These are phyloP conservation scores for Agapornis canus DNA, from an alignment of 2,797 vertebrate genomes.

Conservation along the genomic window DNA sequence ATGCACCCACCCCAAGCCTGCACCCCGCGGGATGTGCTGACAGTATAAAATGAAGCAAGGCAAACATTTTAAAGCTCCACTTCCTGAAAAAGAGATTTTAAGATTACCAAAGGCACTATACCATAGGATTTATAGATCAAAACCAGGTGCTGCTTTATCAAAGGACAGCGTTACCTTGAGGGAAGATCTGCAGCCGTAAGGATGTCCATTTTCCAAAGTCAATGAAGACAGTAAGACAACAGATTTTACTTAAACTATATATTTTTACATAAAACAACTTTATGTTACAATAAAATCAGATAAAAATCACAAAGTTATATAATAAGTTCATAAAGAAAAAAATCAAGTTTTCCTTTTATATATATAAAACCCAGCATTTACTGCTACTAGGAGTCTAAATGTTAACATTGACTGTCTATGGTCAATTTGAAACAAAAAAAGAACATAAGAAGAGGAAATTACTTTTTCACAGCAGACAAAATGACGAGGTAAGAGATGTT, in stretches of 20 bases:
- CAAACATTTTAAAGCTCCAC: neutral
- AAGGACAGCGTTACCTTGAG: neutral
- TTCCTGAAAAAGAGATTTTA: neutral
- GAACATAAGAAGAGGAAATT: neutral
- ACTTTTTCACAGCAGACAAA: conserved; percentile 62
- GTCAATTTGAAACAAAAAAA: neutral
- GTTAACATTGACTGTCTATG: conserved; percentile 33
- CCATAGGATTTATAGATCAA: neutral
- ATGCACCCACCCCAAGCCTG: neutral
- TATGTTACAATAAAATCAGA: conserved; percentile 86
- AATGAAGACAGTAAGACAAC: conserved; percentile 13
- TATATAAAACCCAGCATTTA: conserved; percentile 71
- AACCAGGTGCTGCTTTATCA: neutral
- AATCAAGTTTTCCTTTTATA: conserved; percentile 65
- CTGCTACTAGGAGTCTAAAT: conserved; percentile 64
- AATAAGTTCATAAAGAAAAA: conserved; percentile 78
- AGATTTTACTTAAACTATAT: conserved; percentile 82
- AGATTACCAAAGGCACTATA: neutral
- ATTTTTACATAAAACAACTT: conserved; percentile 87
- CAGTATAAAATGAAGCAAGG: neutral
- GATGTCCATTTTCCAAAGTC: neutral
- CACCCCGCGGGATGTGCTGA: neutral
- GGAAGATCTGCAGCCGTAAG: neutral
- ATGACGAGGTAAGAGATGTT: conserved; percentile 47
- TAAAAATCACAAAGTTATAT: conserved; percentile 85